Evolutionary conservation across 1,140 invertebrate genomes (phyloP).

Genomic region (Drosophila micromelanica): DNA sequence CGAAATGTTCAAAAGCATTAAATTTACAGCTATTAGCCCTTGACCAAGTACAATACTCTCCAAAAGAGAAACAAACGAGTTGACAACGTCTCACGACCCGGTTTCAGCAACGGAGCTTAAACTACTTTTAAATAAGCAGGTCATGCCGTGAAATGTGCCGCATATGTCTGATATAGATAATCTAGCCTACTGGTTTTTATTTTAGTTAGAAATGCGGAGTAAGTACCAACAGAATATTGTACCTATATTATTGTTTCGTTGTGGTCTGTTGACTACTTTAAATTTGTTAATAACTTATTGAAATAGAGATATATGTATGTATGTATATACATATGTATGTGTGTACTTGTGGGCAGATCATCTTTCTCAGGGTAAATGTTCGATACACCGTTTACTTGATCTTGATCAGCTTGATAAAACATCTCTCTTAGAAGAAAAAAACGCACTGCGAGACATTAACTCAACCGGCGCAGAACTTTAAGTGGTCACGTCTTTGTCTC

Average conservation of each 20-base stretch:
- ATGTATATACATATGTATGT: no score
- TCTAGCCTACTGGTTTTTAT: background rate
- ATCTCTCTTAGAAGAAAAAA: constrained; percentile 1
- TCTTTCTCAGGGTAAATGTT: background rate
- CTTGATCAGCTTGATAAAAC: background rate
- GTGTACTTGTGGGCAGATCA: no score
- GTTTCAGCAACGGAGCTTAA: constrained; percentile 5
- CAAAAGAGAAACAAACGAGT: background rate
- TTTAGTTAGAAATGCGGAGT: background rate
- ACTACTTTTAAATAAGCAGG: constrained; percentile 12
- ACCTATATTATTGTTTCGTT: no score
- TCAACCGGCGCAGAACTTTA: constrained; percentile 25
- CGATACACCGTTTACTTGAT: background rate
- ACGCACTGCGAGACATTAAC: constrained; percentile 14
- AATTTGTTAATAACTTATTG: no score
- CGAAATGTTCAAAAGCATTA: background rate
- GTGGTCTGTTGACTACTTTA: no score
- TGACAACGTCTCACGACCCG: constrained; percentile 15
- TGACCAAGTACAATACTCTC: background rate
- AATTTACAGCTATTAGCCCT: background rate
- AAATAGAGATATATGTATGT: no score
- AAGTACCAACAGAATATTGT: background rate
- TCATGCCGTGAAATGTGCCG: constrained; percentile 18
- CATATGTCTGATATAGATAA: constrained; percentile 13
- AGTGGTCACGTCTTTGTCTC: constrained; percentile 41